Evolutionary conservation across 2,797 vertebrate genomes (phyloP), one percentile per base, ranked within the genome.

Genomic region (Kryptolebias ocellatus): DNA sequence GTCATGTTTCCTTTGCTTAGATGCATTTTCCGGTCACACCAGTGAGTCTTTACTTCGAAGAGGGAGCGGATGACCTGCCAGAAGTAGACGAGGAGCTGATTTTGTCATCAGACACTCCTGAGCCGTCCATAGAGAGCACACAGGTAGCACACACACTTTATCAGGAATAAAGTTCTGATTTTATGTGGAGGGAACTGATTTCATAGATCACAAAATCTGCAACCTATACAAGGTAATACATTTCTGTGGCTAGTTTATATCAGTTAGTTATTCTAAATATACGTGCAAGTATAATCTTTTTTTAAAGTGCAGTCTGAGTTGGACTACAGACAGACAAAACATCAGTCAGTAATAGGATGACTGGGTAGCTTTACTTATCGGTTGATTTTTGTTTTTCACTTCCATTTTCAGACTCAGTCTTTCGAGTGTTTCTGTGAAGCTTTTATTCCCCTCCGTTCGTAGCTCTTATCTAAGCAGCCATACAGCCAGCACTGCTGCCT

Each of bases 11-110:
- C 1, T 66, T 53, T 52, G 5, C 16, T 49, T 56, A 94, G 93
- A 28, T 82, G 16, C 85, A 81, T 64, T 17, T 47, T 3, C 70
- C 69, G 47, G 60, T 87, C 63, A 91, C 59, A 31, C 93, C 92
- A 28, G 78, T 93, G 55, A 88, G 83, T 54, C 78, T 91, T 10
- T 95, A 94, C 72, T 46, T 95, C 53, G 90, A 90, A 18, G 63
- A 87, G 10, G 89, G 81, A 31, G 74, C 73, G 74, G 53, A 87
- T 12, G 67, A 89, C 17, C 77, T 88, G 53, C 85, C 83, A 37
- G 80, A 90, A 37, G 58, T 90, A 7, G 64, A 71, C n/a, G 49
- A 75, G 51, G 64, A 67, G 29, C 47, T 37, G 12, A 59, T 53
- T 27, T 45, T 47, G 6, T 44, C 64, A 24, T 51, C 60, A 29